These are phyloP conservation scores for Oopsacas minuta DNA, from an alignment of 37 sponge, comb jelly and placozoan species.

Conservation along the genomic window DNA sequence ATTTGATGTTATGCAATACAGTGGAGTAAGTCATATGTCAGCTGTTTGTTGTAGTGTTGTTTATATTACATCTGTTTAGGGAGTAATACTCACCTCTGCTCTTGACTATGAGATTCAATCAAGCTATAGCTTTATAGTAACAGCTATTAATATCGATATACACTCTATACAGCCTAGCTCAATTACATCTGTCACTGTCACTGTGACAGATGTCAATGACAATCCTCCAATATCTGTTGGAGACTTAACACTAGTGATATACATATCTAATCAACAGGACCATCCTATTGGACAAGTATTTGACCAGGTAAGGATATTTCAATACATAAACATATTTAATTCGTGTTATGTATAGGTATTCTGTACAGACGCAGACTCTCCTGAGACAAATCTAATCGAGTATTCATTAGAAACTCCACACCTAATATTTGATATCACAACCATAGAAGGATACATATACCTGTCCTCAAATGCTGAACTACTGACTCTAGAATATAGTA, in stretches of 20 bases:
- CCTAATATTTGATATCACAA: background rate
- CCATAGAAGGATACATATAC: background rate
- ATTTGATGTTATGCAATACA: background rate
- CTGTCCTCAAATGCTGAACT: background rate
- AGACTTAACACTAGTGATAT: background rate
- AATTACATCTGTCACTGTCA: background rate
- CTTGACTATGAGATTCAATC: background rate
- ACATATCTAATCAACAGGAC: background rate
- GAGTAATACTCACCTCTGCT: background rate
- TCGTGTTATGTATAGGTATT: background rate
- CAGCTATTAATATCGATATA: background rate
- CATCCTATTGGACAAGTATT: background rate
- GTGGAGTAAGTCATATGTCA: background rate
- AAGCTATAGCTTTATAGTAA: background rate
- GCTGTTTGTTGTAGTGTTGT: background rate
- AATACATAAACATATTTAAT: background rate
- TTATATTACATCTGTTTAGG: background rate
- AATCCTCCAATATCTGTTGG: background rate
- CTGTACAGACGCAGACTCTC: background rate
- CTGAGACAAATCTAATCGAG: background rate
- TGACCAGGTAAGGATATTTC: background rate
- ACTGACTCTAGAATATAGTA: background rate
- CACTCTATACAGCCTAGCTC: background rate
- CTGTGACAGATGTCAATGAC: background rate
- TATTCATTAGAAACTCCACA: background rate